Base-by-base conservation (phyloP, 2,797 vertebrate species). In the Clarias fuscus region DNA sequence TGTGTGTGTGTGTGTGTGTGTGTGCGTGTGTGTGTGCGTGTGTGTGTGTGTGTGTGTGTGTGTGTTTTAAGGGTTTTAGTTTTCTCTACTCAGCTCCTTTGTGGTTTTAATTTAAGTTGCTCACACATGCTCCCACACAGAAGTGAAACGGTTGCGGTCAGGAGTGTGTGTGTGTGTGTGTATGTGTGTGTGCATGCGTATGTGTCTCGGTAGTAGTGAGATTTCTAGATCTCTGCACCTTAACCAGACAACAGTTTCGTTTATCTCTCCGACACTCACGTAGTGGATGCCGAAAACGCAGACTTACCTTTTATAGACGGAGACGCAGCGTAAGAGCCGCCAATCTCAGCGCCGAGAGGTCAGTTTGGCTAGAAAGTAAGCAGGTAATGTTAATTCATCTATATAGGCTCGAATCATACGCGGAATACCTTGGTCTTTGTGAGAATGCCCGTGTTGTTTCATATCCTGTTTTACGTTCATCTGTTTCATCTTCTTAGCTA, bases 231-330 rank as follows among this genome's bases (percentile, higher is more conserved):
- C 83, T 88, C 89, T 90, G 87, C 89, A 79, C 82, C 84, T 90
- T 90, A 88, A 76, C 90, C 89, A 90, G 82, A 84, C 83, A 90
- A 43, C 87, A 91, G 92, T 94, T 95, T 95, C 93, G 88, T 82
- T 91, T 94, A 85, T 88, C 82, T 90, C 79, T 88, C 53, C 40
- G 33, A n/a, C 72, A 67, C 61, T 80, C 1, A 10, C 15, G 22
- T 65, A 83, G 78, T 81, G 37, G 72, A 56, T 68, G 82, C 70
- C 24, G 56, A 70, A 88, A 48, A 87, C 37, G 79, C 61, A 56
- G 86, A 59, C 77, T 86, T 83, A 75, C 73, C 75, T 72, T 85
- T 79, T 81, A 43, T n/a, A 62, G 84, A 56, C 13, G 15, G 53
- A 72, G 33, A 15, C 24, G 76, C 14, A 27, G 40, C 83, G 80